Evolutionary conservation across 2,113 vertebrate genomes (phyloP), one percentile per base, ranked within the genome.

Genomic region (Sminthopsis crassicaudata): DNA sequence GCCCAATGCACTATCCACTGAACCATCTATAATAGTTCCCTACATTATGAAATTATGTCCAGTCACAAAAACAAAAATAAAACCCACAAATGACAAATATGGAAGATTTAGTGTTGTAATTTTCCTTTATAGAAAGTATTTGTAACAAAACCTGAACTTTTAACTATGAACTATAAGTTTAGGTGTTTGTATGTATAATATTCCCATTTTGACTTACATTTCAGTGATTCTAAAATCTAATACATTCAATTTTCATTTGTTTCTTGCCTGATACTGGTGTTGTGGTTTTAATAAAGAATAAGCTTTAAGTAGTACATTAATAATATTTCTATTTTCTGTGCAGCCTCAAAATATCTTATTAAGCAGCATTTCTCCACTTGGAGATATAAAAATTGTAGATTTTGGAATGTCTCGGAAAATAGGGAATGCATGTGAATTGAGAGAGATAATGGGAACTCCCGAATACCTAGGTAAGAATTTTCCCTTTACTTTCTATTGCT

Each of bases 291-390:
- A 22, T n/a, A 84, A 23, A 19, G n/a, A 84, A 42, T 42, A 42
- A 84, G n/a, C 19, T 84, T 94, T 97, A 89, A 67, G 91, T 94
- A 96, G 11, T 42, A 54, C 50, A 46, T 95, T 94, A 89, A 92
- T 96, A 27, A 55, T 89, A 50, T 94, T 93, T 93, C 92, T 96
- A 55, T 23, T 98, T 91, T 98, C 30, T 93, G n/a, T 98, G 36
- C 98, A 99, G 99, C 99, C 99, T 12, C 99, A 99, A 98, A 99
- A 99, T 97, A 99, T 99, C 94, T 98, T 99, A 95, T 97, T 99
- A 94, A 99, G 99, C 97, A 99, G 99, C 36, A 2, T 98, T 95
- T 98, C 95, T 91, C 99, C 99, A 95, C 98, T 99, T n/a, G 99
- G 99, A 84, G 99, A 99, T 97, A 99, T 99, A 93, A 99, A 99